Conservation (phyloP, 2,113 vertebrate genomes). For the Rhinopomastus cyanomelas region DNA sequence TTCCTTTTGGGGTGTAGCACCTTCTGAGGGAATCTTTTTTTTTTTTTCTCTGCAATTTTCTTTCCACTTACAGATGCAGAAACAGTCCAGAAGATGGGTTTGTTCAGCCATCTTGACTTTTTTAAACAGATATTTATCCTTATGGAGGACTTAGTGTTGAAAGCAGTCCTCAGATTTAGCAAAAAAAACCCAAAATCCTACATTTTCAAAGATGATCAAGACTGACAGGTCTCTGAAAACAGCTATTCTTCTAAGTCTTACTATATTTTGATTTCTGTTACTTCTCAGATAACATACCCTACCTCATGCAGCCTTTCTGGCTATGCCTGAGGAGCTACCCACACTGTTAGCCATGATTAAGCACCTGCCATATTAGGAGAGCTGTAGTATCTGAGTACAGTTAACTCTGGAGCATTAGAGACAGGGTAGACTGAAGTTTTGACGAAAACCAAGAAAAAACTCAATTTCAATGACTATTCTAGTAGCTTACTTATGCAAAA, state of each 20-base stretch:
- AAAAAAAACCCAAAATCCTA: neutral
- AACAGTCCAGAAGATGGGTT: fast-evolving
- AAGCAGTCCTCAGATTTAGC: neutral
- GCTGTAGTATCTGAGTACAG: neutral
- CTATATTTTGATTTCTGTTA: neutral
- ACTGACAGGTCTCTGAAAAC: neutral
- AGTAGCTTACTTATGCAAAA: neutral
- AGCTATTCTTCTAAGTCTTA: neutral
- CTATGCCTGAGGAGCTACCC: neutral
- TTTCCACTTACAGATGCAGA: neutral
- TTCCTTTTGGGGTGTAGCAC: neutral
- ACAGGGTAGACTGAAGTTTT: neutral
- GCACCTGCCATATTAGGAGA: neutral
- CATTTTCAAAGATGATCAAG: neutral
- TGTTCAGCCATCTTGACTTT: neutral
- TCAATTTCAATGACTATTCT: neutral
- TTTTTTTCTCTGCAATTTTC: neutral
- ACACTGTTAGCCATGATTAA: neutral
- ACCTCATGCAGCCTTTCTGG: neutral
- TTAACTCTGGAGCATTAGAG: neutral
- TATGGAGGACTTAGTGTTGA: neutral
- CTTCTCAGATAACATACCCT: neutral
- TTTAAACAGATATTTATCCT: neutral
- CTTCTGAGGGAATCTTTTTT: neutral
- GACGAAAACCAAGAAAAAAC: neutral